Evolutionary conservation across 2,113 vertebrate genomes (phyloP).

Genomic region (Oostethus manadensis): DNA sequence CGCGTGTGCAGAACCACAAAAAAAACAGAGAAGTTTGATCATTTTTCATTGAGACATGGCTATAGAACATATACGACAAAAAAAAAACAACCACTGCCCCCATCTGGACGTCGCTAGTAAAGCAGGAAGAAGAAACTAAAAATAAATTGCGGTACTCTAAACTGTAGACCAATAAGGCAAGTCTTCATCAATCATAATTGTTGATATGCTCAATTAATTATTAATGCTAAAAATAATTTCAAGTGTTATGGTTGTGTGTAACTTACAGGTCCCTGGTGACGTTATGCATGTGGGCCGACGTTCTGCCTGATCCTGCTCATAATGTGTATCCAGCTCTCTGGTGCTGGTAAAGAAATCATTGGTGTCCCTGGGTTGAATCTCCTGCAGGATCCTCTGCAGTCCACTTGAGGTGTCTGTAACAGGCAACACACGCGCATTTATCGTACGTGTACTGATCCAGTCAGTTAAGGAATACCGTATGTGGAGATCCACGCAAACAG

Average conservation of each 20-base stretch:
- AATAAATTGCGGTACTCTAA: not conserved
- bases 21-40: slow-evolving; percentile 9
- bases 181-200: no score
- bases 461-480: no score
- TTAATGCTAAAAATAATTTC: not conserved
- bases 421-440: slow-evolving; percentile 7
- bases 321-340: slow-evolving; percentile 74
- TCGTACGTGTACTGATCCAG: no score
- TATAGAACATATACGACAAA: not conserved
- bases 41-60: not conserved
- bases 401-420: slow-evolving; percentile 76
- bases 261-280: slow-evolving; percentile 43
- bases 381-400: slow-evolving; percentile 83
- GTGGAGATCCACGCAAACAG: no score
- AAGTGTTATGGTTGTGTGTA: not conserved
- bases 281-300: slow-evolving; percentile 19
- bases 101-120: slow-evolving; percentile 58
- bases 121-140: slow-evolving; percentile 20
- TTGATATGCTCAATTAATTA: not conserved
- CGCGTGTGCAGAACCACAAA: not conserved
- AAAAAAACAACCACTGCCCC: slow-evolving; percentile 51
- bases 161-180: not conserved
- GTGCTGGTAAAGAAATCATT: slow-evolving; percentile 86
- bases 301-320: slow-evolving; percentile 41
- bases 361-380: slow-evolving; percentile 91